Evolutionary conservation across 2,113 vertebrate genomes (phyloP), one percentile per base, ranked within the genome.

Genomic region (Anser brachyrhynchus): DNA sequence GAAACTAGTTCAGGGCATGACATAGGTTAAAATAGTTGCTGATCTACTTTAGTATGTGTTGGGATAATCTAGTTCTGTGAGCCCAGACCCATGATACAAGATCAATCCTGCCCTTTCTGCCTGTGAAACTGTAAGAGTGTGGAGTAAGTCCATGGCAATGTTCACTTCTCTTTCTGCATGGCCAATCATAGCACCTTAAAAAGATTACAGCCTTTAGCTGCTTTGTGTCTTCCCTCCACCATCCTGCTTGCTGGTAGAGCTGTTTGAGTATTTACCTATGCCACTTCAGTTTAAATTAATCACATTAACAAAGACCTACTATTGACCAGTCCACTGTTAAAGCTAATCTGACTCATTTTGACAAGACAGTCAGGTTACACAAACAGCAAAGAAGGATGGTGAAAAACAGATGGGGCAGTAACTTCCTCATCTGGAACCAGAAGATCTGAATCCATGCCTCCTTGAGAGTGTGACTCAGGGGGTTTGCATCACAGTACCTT

Each of bases 391-490:
- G 75, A 76, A 87, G 51, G 59, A 61, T 70, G 62, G 91, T 92
- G 58, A 76, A 91, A 95, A 96, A 84, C 91, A 93, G 71, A 85
- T 85, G 93, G 81, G 71, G 35, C 84, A 82, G 81, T 72, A 92
- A 76, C 59, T 93, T 79, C 87, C 91, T 96, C 82, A 85, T 69
- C 90, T 94, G 89, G 83, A 90, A 49, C 67, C 20, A 3, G 2
- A 88, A 57, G 46, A 82, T 90, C 83, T 61, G 65, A 94, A 81
- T 84, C 62, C 52, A n/a, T 82, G 89, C 91, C 73, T 87, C 91
- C 73, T 87, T 93, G 73, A 91, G 80, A 87, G 10, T 80, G 4
- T 88, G 92, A 78, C 84, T 91, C 90, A 69, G 19, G 79, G 72
- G 55, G n/a, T 94, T 94, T 93, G 64, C 84, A 86, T 84, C 91